A percentile compares a stretch with the other conserved stretches of the same genome.
These are phyloP conservation scores for Cistogaster globosa DNA, from an alignment of 2,888 invertebrate genomes.

Conservation along the genomic window DNA sequence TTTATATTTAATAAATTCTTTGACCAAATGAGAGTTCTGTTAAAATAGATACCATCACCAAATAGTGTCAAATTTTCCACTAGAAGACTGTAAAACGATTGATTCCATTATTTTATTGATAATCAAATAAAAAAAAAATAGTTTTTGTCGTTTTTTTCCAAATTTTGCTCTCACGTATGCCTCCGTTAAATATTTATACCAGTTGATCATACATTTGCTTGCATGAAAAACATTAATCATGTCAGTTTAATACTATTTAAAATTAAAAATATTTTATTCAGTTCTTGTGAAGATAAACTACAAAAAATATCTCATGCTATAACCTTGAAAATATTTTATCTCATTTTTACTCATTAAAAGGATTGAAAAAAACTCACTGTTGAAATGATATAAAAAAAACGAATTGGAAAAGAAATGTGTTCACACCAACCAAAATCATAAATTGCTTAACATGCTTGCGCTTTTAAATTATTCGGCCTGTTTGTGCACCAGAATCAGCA, in stretches of 20 bases:
- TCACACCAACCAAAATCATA: conserved; percentile 74
- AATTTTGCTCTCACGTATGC: conserved; percentile 32
- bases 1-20: no score
- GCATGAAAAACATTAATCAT: background rate
- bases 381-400: conserved; percentile 68
- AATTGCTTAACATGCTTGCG: conserved; percentile 80
- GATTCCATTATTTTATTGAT: conserved; percentile 10
- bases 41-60: no score
- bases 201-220: conserved; percentile 45
- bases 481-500: conserved; percentile 76
- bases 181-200: background rate
- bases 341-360: conserved; percentile 7
- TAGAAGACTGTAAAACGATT: conserved; percentile 28
- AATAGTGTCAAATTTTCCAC: background rate
- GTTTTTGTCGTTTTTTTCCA: conserved; percentile 71
- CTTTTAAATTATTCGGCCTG: conserved; percentile 76
- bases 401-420: conserved; percentile 79
- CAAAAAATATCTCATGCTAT: background rate
- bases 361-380: conserved; percentile 15
- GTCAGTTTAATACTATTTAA: background rate
- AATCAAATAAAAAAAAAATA: conserved; percentile 37
- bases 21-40: no score
- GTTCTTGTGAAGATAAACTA: background rate
- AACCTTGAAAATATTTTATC: no score
- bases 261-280: background rate